Evolutionary conservation across 2,888 invertebrate genomes (phyloP).

Genomic region (Eulithis testata): DNA sequence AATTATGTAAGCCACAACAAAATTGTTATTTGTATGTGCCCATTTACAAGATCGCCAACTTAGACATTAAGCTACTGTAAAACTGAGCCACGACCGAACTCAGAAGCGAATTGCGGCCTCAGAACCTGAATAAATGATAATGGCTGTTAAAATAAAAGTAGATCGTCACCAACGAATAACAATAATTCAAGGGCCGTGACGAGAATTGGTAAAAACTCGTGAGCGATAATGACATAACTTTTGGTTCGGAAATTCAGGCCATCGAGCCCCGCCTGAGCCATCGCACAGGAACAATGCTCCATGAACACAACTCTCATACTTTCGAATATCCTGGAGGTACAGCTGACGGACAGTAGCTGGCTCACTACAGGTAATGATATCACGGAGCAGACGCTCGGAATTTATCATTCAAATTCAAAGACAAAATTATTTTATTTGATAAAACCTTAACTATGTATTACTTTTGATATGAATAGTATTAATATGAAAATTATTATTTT

Average conservation of each 20-base stretch:
- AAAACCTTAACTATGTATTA: too few species aligned
- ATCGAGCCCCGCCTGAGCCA: neutral
- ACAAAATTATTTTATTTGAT: too few species aligned
- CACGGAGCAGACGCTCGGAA: too few species aligned
- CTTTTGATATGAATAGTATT: too few species aligned
- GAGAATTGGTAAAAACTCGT: constrained; percentile 11
- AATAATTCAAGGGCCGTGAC: neutral
- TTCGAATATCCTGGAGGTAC: neutral
- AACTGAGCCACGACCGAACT: neutral
- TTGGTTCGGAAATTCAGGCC: constrained; percentile 16
- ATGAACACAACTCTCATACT: constrained; percentile 11
- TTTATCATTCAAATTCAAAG: too few species aligned
- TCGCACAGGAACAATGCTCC: constrained; percentile 15
- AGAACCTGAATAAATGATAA: neutral
- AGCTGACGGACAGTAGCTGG: neutral
- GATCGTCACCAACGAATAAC: neutral
- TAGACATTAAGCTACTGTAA: too few species aligned
- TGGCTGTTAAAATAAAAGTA: neutral
- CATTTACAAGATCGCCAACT: too few species aligned
- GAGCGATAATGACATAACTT: constrained; percentile 29
- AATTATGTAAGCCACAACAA: too few species aligned
- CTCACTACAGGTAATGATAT: neutral
- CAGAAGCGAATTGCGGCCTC: neutral
- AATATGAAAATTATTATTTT: too few species aligned
- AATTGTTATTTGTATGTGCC: too few species aligned